These are phyloP conservation scores for Thaumetopoea pityocampa DNA, from an alignment of 1,140 invertebrate genomes.

Conservation along the genomic window DNA sequence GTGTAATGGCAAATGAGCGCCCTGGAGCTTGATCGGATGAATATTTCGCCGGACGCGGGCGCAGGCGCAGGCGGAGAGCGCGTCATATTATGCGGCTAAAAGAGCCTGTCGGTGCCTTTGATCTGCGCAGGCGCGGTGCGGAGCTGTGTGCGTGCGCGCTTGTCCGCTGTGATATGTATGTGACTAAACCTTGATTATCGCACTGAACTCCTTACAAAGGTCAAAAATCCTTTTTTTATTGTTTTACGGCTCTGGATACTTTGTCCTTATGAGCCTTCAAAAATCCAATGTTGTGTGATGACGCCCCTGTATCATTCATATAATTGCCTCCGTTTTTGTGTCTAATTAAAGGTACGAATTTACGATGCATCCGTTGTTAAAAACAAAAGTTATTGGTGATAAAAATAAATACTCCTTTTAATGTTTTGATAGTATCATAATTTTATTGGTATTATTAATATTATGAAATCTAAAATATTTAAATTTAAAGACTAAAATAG, in stretches of 20 bases:
- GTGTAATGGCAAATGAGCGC: slow-evolving; percentile 67
- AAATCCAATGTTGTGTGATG: slow-evolving; percentile 39
- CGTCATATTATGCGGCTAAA: slow-evolving; percentile 75
- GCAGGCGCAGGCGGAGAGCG: slow-evolving; percentile 49
- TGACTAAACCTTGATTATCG: slow-evolving; percentile 74
- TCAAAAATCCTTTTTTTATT: no score
- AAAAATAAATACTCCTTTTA: no score
- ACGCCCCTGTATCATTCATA: slow-evolving; percentile 26
- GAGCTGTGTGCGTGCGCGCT: slow-evolving; percentile 55
- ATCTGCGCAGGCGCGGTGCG: slow-evolving; percentile 42
- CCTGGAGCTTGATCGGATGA: slow-evolving; percentile 46
- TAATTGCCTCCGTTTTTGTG: slow-evolving; percentile 22
- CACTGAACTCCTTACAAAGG: slow-evolving; percentile 63
- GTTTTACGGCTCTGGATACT: no score
- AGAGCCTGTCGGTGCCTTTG: slow-evolving; percentile 75
- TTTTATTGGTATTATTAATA: no score
- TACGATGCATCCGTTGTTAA: slow-evolving; percentile 14
- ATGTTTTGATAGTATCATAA: no score
- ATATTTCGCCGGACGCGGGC: slow-evolving; percentile 47
- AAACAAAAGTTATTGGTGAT: slow-evolving; percentile 11
- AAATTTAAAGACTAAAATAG: no score
- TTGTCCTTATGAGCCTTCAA: no score
- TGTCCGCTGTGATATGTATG: slow-evolving; percentile 67
- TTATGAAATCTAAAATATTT: no score
- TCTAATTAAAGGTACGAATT: slow-evolving; percentile 16